These are phyloP conservation scores for Mastacembelus armatus DNA, from an alignment of 2,797 vertebrate genomes.

Conservation along the genomic window DNA sequence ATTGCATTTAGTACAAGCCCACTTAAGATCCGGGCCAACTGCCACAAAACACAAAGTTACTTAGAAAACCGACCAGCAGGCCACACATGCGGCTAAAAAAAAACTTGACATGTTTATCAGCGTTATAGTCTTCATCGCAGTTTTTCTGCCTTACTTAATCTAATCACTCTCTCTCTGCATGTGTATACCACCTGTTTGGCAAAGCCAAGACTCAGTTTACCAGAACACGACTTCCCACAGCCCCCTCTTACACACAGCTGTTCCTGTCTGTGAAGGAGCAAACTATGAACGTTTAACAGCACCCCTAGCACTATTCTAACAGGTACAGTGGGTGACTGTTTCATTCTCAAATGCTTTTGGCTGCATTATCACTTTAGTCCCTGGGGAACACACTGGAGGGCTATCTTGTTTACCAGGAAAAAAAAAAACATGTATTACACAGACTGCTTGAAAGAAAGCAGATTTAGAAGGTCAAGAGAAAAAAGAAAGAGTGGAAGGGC, in stretches of 20 bases:
- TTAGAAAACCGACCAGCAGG: not conserved
- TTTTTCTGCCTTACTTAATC: slow-evolving; percentile 22
- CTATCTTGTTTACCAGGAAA: slow-evolving; percentile 25
- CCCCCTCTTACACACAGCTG: not conserved
- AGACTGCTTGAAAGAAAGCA: slow-evolving; percentile 2
- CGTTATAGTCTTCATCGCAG: slow-evolving; percentile 4
- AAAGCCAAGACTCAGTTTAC: slow-evolving; percentile 14
- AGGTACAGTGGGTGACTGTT: not conserved
- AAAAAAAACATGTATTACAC: slow-evolving; percentile 4
- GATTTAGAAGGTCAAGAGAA: slow-evolving; percentile 30
- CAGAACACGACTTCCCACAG: slow-evolving; percentile 15
- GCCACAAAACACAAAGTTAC: slow-evolving; percentile 20
- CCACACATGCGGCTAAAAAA: not conserved
- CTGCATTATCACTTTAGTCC: slow-evolving; percentile 1
- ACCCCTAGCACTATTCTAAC: not conserved
- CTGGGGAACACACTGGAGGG: slow-evolving; percentile 3
- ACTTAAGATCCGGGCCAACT: slow-evolving; percentile 18
- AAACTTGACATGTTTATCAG: not conserved
- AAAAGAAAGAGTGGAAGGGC: slow-evolving; percentile 26
- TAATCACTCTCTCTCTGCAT: slow-evolving; percentile 3
- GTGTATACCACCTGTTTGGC: slow-evolving; percentile 35
- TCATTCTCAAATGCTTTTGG: slow-evolving; percentile 2
- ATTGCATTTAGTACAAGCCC: slow-evolving; percentile 6
- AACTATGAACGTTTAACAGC: not conserved
- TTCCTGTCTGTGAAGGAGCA: not conserved